Base-by-base conservation (phyloP, 2,113 vertebrate species). In the Coracopsis vasa region DNA sequence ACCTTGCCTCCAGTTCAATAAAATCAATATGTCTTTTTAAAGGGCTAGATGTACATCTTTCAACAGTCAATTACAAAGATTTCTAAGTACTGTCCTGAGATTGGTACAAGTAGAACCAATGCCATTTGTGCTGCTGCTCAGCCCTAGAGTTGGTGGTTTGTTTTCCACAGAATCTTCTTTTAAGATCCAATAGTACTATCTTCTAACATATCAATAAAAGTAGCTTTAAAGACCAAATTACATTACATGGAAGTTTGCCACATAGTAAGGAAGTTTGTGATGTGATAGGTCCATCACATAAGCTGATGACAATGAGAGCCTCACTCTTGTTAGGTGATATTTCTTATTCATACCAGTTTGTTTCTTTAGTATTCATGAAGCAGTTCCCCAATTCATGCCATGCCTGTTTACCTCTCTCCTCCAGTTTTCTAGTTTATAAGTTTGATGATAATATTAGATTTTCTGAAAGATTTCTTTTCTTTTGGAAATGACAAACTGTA, bases 301-400 rank as follows among this genome's bases (percentile, higher is more conserved):
- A 23, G 37, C 54, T 35, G 61, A 4, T 48, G 44, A 42, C 37
- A 33, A 23, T 9, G 14, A 42, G 44, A n/a, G 39, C 53, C 29
- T 54, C 8, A 0, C 27, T 27, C 25, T 45, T 2, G 0, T 7
- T 13, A 8, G 39, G 21, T 27, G 61, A 3, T 37, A 3, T 31
- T 87, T 87, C 44, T 74, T n/a, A 1, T 11, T 39, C 4, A 1
- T 13, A n/a, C 17, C 0, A 1, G 1, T 25, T 29, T 37, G 3
- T 27, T 70, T 48, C 31, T 44, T 48, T 20, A 47, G 15, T 4
- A 11, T 71, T 44, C 56, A 56, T 15, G 51, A 62, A 84, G 10
- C 21, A 31, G 66, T 62, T 33, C 31, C 17, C 20, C 41, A 39
- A 80, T 50, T 60, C 23, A 25, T 62, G 25, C 27, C 25, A 2